Percentiles rank a stretch among this genome's conserved stretches.
Evolutionary conservation across 2,888 invertebrate species (phyloP).

Genomic region (Orthosia incerta): DNA sequence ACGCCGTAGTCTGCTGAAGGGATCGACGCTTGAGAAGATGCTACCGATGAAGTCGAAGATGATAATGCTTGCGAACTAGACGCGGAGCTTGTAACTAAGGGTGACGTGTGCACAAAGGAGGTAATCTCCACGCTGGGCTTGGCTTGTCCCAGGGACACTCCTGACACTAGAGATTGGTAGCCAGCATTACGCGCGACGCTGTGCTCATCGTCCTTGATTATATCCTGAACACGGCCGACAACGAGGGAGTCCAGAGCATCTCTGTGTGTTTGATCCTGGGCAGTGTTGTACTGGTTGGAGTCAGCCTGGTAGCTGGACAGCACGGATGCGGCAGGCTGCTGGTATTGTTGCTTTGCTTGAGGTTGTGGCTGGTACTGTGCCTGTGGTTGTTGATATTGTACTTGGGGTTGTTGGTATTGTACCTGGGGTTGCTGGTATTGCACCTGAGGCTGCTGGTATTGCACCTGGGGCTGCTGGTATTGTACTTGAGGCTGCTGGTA

Average conservation of each 20-base stretch:
- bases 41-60: constrained; percentile 63
- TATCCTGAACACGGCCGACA: constrained; percentile 81
- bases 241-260: constrained; percentile 83
- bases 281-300: constrained; percentile 79
- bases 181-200: constrained; percentile 83
- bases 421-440: constrained; percentile 62
- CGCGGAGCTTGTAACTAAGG: constrained; percentile 58
- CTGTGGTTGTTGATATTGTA: constrained; percentile 51
- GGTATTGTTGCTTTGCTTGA: constrained; percentile 22
- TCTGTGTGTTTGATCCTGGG: constrained; percentile 73
- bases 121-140: constrained; percentile 86
- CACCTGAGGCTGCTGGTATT: constrained; percentile 43
- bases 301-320: constrained; percentile 85
- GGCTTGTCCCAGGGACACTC: constrained; percentile 84
- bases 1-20: constrained; percentile 75
- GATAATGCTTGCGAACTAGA: constrained; percentile 56
- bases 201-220: constrained; percentile 85
- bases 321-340: constrained; percentile 65
- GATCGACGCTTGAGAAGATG: constrained; percentile 59
- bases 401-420: constrained; percentile 63
- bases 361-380: constrained; percentile 33
- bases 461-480: constrained; percentile 61
- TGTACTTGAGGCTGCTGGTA: constrained; percentile 65
- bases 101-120: constrained; percentile 85
- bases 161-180: constrained; percentile 84